Evolutionary conservation across 1,140 invertebrate species (phyloP).

Genomic region (Lanistes nyassanus): DNA sequence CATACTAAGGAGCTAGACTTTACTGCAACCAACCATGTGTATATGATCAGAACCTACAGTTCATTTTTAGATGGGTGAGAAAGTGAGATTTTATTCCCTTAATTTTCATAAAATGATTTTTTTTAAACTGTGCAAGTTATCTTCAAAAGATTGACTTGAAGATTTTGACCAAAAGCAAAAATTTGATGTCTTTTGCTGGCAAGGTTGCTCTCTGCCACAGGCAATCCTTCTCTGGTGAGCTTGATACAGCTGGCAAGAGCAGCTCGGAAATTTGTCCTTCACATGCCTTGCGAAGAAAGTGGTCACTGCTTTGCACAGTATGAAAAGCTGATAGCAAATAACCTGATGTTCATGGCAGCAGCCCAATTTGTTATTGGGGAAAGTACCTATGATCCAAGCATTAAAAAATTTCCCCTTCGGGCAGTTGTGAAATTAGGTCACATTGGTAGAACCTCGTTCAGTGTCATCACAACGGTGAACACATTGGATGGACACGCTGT

Average conservation of each 20-base stretch:
- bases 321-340: conserved; percentile 2
- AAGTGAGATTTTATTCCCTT: neutral
- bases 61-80: neutral
- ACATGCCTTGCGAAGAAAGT: neutral
- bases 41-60: neutral
- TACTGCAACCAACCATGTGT: no score
- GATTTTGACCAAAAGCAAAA: neutral
- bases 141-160: neutral
- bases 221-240: conserved; percentile 7
- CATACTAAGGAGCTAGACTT: no score
- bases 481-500: neutral
- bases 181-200: neutral
- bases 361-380: neutral
- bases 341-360: conserved; percentile 8
- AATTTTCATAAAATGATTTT: neutral
- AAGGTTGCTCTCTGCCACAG: conserved; percentile 8
- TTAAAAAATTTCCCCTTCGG: conserved; percentile 8
- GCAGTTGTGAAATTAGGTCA: neutral
- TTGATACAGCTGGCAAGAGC: neutral
- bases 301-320: conserved; percentile 16
- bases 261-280: conserved; percentile 10
- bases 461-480: neutral
- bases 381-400: conserved; percentile 6
- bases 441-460: neutral
- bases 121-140: neutral